A percentile compares a stretch with the other conserved stretches of the same genome.
Evolutionary conservation across 2,113 vertebrate species (phyloP).

Genomic region (Chionomys nivalis): DNA sequence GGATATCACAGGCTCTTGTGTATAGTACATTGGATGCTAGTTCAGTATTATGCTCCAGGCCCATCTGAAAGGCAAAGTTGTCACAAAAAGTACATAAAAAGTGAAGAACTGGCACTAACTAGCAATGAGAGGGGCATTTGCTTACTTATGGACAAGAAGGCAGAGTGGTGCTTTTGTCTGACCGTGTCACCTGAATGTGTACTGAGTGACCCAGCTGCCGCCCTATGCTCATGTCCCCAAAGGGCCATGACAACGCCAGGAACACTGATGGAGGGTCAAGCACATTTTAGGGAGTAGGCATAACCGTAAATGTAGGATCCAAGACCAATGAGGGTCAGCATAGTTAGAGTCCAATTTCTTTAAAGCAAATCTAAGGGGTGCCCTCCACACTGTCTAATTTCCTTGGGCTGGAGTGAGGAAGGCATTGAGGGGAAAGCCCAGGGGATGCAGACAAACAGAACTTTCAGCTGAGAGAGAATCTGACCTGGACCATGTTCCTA

Average conservation of each 20-base stretch:
- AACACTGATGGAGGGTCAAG: background rate
- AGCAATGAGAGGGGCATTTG: no score
- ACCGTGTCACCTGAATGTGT: background rate
- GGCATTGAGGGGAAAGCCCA: background rate
- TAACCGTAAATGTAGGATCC: background rate
- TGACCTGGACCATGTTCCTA: background rate
- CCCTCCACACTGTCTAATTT: background rate
- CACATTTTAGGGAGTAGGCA: background rate
- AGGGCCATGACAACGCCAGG: background rate
- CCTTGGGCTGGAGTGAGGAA: background rate
- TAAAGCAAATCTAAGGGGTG: background rate
- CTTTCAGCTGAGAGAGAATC: background rate
- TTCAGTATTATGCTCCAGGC: background rate
- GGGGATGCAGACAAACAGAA: background rate
- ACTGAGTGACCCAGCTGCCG: background rate
- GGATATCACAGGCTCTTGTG: no score
- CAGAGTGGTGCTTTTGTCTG: background rate
- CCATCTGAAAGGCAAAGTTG: background rate
- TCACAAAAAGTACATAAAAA: background rate
- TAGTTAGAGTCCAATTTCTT: background rate
- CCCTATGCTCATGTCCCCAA: rapidly evolving
- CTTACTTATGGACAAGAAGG: background rate
- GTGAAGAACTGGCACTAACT: background rate
- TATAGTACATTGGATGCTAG: background rate
- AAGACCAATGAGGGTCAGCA: background rate